Conservation (phyloP, 2,888 invertebrate genomes). For the Lepas anatifera region DNA sequence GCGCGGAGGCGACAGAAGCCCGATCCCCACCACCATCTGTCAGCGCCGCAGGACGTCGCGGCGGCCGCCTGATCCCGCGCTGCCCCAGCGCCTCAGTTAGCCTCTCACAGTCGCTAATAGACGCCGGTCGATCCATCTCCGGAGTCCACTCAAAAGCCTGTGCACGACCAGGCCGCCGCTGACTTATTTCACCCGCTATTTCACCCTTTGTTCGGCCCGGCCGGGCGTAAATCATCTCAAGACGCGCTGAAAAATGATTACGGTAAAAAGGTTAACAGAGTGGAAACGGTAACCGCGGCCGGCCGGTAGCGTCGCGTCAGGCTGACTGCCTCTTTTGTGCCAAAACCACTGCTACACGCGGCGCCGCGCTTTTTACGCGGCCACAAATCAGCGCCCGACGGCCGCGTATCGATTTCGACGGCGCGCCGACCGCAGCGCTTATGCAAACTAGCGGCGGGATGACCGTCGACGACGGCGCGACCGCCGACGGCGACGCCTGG, state of each 20-base stretch:
- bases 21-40: not conserved
- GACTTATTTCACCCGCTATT: slow-evolving; percentile 5
- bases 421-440: not conserved
- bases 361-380: not conserved
- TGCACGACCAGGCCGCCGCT: not conserved
- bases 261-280: slow-evolving; percentile 11
- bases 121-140: not conserved
- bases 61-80: not conserved
- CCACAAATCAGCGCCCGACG: not conserved
- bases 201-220: slow-evolving; percentile 1
- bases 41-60: not conserved
- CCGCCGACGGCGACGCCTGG: too few relatives aligned
- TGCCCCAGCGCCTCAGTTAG: not conserved
- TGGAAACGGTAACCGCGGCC: slow-evolving; percentile 6
- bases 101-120: not conserved
- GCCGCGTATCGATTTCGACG: not conserved
- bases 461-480: too few relatives aligned
- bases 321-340: slow-evolving; percentile 11
- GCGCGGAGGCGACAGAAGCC: too few relatives aligned
- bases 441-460: not conserved
- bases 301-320: not conserved
- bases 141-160: not conserved
- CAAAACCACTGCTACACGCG: slow-evolving; percentile 1
- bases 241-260: slow-evolving; percentile 6
- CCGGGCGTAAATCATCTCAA: slow-evolving; percentile 7